Evolutionary conservation across 2,113 vertebrate species (phyloP), one percentile per base, ranked within the genome.

Genomic region (Siniperca chuatsi): DNA sequence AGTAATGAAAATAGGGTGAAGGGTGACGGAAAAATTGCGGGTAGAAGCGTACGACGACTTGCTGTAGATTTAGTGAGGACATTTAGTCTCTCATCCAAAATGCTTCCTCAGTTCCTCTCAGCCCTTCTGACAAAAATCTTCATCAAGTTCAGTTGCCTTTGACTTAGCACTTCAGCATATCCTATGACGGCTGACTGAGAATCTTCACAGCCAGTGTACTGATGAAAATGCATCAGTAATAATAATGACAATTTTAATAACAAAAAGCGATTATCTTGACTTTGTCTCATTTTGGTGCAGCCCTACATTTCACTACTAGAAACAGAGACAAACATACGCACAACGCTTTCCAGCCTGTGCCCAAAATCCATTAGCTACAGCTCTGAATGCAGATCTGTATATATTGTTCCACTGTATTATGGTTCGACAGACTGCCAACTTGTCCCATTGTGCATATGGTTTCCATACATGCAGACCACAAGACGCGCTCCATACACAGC

Each of bases 331-430:
- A 85, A 87, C 67, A 83, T 58, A 55, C 3, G 5, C 71, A 48
- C 61, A 77, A 84, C 42, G 69, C 76, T 84, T 89, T 86, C 82
- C 87, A 74, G 75, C 69, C 57, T n/a, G 10, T 1, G 54, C 68
- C 60, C 84, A 42, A 2, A 87, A 89, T 90, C 87, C 88, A 90
- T 91, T 87, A 66, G 88, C 81, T 46, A 46, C 90, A 82, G 84
- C 66, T 79, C 69, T 75, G 67, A 82, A 37, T 74, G 66, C 75
- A 84, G 80, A 84, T 82, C 78, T 82, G 79, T 68, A 18, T 89
- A 81, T 65, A 81, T 85, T 86, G 88, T 90, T 90, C 78, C 84
- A 64, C 37, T 69, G 64, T 68, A 69, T 77, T 86, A 78, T 9
- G 50, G 75, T 55, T 50, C 5, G 23, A 60, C 72, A 18, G 40